phyloP scores from a whole-genome alignment of 2,797 vertebrate species.

The Atherinosoma microstoma region DNA sequence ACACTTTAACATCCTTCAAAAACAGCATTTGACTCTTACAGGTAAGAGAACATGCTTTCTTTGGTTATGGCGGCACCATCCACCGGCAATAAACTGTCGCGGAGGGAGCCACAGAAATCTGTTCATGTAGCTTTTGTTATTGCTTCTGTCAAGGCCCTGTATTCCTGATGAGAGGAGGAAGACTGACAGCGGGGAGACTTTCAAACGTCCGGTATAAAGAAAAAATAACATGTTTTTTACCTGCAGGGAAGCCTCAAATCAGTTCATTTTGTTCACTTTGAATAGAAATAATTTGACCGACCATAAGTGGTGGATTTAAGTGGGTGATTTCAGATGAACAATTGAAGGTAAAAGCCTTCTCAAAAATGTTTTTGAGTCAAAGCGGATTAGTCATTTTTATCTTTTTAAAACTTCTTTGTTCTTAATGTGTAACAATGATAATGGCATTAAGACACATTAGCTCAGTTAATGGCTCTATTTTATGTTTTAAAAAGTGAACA shows the following conservation, averaged over 20 bases:
- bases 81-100: background rate
- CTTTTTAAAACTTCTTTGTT: background rate
- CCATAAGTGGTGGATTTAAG: background rate
- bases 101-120: background rate
- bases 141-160: background rate
- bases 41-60: background rate
- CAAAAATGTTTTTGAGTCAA: background rate
- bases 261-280: background rate
- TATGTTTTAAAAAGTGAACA: background rate
- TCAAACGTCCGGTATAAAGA: background rate
- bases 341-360: background rate
- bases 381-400: background rate
- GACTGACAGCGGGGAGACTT: background rate
- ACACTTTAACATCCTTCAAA: background rate
- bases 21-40: background rate
- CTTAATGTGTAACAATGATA: background rate
- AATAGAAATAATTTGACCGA: background rate
- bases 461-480: background rate
- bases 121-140: background rate
- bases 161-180: background rate
- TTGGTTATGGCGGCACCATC: background rate
- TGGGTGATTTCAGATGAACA: background rate
- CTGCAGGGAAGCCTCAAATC: background rate
- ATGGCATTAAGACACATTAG: background rate
- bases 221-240: background rate